Base-by-base conservation (phyloP, 2,113 vertebrate species). In the Petrocephalus microphthalmus region DNA sequence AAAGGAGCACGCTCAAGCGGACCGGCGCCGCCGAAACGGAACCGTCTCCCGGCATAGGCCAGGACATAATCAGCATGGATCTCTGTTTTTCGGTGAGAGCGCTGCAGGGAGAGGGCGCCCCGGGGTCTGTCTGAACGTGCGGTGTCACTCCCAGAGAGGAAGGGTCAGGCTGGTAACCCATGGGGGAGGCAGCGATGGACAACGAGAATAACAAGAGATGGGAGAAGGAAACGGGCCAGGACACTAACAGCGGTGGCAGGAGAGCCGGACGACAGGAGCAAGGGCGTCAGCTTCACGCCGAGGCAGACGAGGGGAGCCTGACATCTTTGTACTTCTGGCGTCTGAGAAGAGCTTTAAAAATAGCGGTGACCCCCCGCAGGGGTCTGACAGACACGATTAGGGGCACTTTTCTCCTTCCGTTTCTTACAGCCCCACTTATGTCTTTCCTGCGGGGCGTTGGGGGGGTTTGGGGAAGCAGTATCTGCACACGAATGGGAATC, bases 271-370 rank as follows among this genome's bases (percentile, higher is more conserved):
- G 52, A 85, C 84, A 85, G 29, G 84, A 85, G 56, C 84, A 25
- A 54, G 54, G 84, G 45, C 17, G 52, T 85, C 52, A 85, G 52
- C 29, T 85, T 85, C 84, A 33, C 52, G 52, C 84, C 84, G 49
- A 52, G 84, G 54, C 84, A 42, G 84, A 56, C 84, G 15, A 85
- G 84, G 52, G 84, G 52, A 85, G 84, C 25, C 84, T 56, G 84
- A 85, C 52, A 56, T 56, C 52, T 85, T 85, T 53, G 51, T 53
- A 49, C 84, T 85, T 85, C 19, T 54, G 84, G 84, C 29, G 52
- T 56, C 84, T 54, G 52, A 84, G 82, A 51, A 51, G 15, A 56
- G 84, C 51, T 54, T 85, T 85, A 85, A 85, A 85, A 85, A 85
- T 85, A 85, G 84, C 29, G 15, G 25, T 52, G 52, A 51, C 84